Evolutionary conservation across 1,140 invertebrate genomes (phyloP).

Genomic region (Mizuhopecten yessoensis): DNA sequence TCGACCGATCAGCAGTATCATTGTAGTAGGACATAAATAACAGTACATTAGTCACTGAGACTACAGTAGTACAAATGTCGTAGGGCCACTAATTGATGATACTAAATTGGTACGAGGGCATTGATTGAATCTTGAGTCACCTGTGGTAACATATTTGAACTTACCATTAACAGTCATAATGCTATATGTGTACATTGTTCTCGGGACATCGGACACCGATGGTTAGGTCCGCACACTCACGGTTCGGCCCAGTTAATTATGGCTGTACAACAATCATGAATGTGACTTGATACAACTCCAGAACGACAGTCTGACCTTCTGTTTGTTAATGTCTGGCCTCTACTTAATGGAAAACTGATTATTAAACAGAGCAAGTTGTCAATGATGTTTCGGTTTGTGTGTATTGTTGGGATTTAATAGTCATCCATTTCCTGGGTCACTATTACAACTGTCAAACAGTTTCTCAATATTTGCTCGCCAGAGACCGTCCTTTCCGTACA

Average conservation of each 20-base stretch:
- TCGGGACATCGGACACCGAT: constrained; percentile 6
- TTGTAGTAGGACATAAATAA: not conserved
- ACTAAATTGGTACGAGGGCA: not conserved
- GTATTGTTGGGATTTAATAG: constrained; percentile 33
- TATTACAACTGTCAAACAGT: constrained; percentile 28
- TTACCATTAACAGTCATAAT: not conserved
- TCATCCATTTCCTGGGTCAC: not conserved
- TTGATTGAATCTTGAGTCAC: not conserved
- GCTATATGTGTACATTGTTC: constrained; percentile 27
- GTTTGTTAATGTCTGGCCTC: not conserved
- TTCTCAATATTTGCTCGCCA: constrained; percentile 12
- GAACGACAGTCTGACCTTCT: constrained; percentile 12
- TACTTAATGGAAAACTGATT: constrained; percentile 29
- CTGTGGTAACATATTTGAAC: not conserved
- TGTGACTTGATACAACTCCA: not conserved
- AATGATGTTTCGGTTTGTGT: constrained; percentile 6
- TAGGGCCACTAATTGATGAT: not conserved
- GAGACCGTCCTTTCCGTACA: not conserved
- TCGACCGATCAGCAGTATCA: not conserved
- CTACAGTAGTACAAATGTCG: not conserved
- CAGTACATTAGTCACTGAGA: constrained; percentile 22
- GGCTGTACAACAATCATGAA: not conserved
- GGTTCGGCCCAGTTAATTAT: not conserved
- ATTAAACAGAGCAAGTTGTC: constrained; percentile 17
- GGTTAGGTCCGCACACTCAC: not conserved